Base-by-base conservation (phyloP, 30 jellyfish, hydroid and myxozoan species). In the Pelagia noctiluca region DNA sequence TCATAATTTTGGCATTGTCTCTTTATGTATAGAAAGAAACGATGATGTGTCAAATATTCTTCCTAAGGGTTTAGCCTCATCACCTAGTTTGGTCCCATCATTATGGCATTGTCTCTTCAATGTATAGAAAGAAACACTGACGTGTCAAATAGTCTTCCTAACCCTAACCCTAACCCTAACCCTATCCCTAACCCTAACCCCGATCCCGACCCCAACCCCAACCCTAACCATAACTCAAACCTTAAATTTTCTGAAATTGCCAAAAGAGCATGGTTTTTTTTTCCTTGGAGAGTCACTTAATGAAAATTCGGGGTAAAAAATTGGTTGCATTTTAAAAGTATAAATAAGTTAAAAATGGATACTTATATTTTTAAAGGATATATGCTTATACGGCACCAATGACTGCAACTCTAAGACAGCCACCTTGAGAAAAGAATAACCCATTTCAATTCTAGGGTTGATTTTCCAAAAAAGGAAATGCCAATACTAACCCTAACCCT, bases 111-210 rank as follows among this genome's bases (percentile, higher is more conserved):
- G n/a, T n/a, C n/a, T n/a, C n/a, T n/a, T n/a, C n/a, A n/a, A n/a
- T n/a, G n/a, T n/a, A n/a, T n/a, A n/a, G n/a, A n/a, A n/a, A n/a
- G n/a, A n/a, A n/a, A n/a, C n/a, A n/a, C n/a, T n/a, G n/a, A n/a
- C n/a, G n/a, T n/a, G n/a, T n/a, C n/a, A n/a, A n/a, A n/a, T n/a
- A n/a, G n/a, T n/a, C n/a, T n/a, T 16, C 57, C 57, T 42, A 42
- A 42, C 57, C 57, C 57, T 42, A 42, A 42, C 57, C 57, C 57
- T 42, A 42, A 42, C 57, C 57, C 57, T 42, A 42, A 42, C 57
- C 57, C 57, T 42, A 42, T 5, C 57, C 57, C 57, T 42, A 42
- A 42, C 57, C 57, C 57, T 42, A 42, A 42, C 57, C 57, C 57
- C 16, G 16, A 42, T 16, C 57, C 57, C 16, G 16, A 42, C 57